Conservation (phyloP, 2,888 invertebrate species). For the Blera fallax region DNA sequence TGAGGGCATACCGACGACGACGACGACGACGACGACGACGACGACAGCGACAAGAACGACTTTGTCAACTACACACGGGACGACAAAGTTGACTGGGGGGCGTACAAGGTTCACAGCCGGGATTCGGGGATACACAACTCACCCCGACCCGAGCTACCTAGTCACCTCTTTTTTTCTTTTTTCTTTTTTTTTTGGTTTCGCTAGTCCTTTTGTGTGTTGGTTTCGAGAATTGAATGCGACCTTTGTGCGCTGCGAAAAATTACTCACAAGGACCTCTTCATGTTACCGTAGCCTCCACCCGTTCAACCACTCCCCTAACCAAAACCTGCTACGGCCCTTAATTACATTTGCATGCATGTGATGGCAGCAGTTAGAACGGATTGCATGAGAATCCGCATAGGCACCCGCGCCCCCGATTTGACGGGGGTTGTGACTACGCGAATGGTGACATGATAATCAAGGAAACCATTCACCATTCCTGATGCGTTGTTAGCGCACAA, state of each 20-base stretch:
- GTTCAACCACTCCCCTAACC: too few relatives aligned
- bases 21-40: too few relatives aligned
- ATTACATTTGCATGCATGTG: conserved; percentile 72
- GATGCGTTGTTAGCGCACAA: conserved; percentile 69
- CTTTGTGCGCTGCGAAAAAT: conserved; percentile 56
- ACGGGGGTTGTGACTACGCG: conserved; percentile 22
- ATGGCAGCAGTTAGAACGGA: conserved; percentile 69
- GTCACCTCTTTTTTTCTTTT: neutral
- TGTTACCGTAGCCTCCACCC: conserved; percentile 6
- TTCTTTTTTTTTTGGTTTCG: neutral
- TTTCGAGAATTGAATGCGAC: conserved; percentile 58
- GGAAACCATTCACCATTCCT: conserved; percentile 68
- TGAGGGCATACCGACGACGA: conserved; percentile 50
- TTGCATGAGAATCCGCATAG: conserved; percentile 54
- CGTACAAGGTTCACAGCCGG: conserved; percentile 52
- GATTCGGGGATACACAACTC: conserved; percentile 39
- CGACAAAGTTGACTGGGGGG: conserved; percentile 55
- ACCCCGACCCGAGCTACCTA: neutral
- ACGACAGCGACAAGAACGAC: conserved; percentile 37
- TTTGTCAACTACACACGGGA: conserved; percentile 59
- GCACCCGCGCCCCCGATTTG: neutral
- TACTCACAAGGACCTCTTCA: conserved; percentile 47
- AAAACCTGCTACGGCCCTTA: conserved; percentile 38
- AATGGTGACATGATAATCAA: conserved; percentile 72
- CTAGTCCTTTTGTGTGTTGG: conserved; percentile 1